These are phyloP conservation scores for Anaspis maculata DNA, from an alignment of 2,888 invertebrate species.

Conservation along the genomic window DNA sequence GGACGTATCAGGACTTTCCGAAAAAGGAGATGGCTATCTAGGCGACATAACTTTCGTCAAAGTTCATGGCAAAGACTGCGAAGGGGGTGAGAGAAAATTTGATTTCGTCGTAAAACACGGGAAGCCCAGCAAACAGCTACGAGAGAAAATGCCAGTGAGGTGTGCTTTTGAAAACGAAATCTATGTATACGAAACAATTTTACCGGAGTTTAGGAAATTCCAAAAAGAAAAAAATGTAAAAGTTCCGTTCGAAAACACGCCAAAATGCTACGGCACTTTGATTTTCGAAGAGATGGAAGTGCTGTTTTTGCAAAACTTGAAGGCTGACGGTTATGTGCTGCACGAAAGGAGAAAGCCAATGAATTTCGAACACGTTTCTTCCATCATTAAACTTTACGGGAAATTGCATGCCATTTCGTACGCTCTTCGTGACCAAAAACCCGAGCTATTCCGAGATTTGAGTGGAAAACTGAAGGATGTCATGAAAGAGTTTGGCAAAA, in stretches of 20 bases:
- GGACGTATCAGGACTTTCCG: slow-evolving; percentile 11
- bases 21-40: slow-evolving; percentile 24
- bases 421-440: slow-evolving; percentile 3
- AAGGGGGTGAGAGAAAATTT: slow-evolving; percentile 9
- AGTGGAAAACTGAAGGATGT: slow-evolving; percentile 5
- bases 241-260: not conserved
- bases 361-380: not conserved
- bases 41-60: slow-evolving; percentile 20
- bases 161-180: slow-evolving; percentile 18
- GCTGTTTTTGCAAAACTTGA: slow-evolving; percentile 22
- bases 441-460: slow-evolving; percentile 15
- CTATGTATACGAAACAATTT: slow-evolving; percentile 16
- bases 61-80: slow-evolving; percentile 13
- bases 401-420: slow-evolving; percentile 7
- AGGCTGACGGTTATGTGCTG: slow-evolving; percentile 17
- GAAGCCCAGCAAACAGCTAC: slow-evolving; percentile 7
- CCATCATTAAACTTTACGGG: slow-evolving; percentile 14
- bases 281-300: slow-evolving; percentile 13
- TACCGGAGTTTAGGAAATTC: slow-evolving; percentile 5
- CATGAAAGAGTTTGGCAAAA: slow-evolving; percentile 2
- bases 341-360: slow-evolving; percentile 11
- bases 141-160: slow-evolving; percentile 11
- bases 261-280: slow-evolving; percentile 7
- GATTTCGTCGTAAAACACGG: slow-evolving; percentile 6
- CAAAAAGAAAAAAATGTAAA: not conserved